Conservation (phyloP, 1,140 invertebrate species). For the Dysdera silvatica region DNA sequence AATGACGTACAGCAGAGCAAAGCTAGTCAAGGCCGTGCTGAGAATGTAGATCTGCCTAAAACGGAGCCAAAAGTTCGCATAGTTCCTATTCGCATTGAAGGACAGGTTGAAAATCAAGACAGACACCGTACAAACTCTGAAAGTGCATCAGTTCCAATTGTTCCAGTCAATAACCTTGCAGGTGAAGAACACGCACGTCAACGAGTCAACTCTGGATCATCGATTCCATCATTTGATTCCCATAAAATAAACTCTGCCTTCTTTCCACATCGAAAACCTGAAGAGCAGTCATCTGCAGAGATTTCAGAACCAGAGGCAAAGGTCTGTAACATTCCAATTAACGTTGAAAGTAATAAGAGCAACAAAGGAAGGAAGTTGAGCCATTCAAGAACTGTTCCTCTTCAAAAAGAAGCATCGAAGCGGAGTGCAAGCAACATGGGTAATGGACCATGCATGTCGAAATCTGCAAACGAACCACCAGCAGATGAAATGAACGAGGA, state of each 20-base stretch:
- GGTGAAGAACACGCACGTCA: too few relatives aligned
- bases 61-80: constrained; percentile 15
- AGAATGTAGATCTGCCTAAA: not conserved
- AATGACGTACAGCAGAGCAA: not conserved
- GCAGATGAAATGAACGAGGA: not conserved
- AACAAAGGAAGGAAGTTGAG: not conserved
- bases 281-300: too few relatives aligned
- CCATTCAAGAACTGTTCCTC: too few relatives aligned
- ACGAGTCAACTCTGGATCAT: not conserved
- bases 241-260: not conserved
- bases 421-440: not conserved
- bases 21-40: not conserved
- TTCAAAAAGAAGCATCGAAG: not conserved
- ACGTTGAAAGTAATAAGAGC: not conserved
- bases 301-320: not conserved
- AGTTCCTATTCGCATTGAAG: constrained; percentile 19
- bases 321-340: constrained; percentile 18
- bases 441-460: not conserved
- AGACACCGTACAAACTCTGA: constrained; percentile 3
- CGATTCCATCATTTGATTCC: not conserved
- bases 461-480: not conserved
- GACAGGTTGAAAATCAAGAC: not conserved
- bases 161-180: not conserved
- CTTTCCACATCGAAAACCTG: not conserved
- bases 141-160: too few relatives aligned